A percentile compares a stretch with the other conserved stretches of the same genome.
Conservation (phyloP, 2,888 invertebrate species). For the Leptarthrus brevirostris region DNA sequence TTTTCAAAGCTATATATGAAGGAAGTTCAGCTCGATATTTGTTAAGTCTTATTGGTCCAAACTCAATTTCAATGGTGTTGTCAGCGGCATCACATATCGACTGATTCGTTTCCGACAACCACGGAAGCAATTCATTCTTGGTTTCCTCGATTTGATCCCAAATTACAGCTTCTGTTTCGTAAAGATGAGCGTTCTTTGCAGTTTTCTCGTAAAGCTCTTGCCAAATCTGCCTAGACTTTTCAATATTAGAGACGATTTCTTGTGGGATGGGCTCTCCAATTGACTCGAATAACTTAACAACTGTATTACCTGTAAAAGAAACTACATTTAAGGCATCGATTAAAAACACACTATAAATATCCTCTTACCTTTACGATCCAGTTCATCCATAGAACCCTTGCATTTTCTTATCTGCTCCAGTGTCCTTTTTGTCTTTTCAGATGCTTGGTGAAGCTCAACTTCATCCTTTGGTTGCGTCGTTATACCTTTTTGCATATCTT, state of each 20-base stretch:
- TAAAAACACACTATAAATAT: no score
- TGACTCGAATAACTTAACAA: slow-evolving; percentile 67
- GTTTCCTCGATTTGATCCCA: slow-evolving; percentile 93
- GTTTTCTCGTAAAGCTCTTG: slow-evolving; percentile 78
- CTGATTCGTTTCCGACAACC: slow-evolving; percentile 86
- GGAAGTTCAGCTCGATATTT: slow-evolving; percentile 90
- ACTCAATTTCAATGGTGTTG: slow-evolving; percentile 83
- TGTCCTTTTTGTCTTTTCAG: slow-evolving; percentile 81
- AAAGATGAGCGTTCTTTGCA: slow-evolving; percentile 79
- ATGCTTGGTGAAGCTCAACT: slow-evolving; percentile 76
- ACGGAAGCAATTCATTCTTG: slow-evolving; percentile 83
- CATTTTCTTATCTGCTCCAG: slow-evolving; percentile 80
- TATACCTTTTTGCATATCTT: slow-evolving; percentile 73
- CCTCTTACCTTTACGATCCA: slow-evolving; percentile 75
- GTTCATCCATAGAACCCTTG: slow-evolving; percentile 80
- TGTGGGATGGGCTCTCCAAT: slow-evolving; percentile 70
- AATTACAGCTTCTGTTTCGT: slow-evolving; percentile 89
- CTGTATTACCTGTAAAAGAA: slow-evolving; percentile 56
- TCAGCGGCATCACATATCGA: slow-evolving; percentile 80
- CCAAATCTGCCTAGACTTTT: slow-evolving; percentile 75
- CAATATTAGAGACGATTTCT: slow-evolving; percentile 66
- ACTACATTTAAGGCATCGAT: background rate
- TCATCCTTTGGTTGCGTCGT: slow-evolving; percentile 78
- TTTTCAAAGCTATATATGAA: slow-evolving; percentile 78
- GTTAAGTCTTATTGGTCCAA: slow-evolving; percentile 79